phyloP scores from a whole-genome alignment of 2,113 vertebrate species.

The Cariama cristata region DNA sequence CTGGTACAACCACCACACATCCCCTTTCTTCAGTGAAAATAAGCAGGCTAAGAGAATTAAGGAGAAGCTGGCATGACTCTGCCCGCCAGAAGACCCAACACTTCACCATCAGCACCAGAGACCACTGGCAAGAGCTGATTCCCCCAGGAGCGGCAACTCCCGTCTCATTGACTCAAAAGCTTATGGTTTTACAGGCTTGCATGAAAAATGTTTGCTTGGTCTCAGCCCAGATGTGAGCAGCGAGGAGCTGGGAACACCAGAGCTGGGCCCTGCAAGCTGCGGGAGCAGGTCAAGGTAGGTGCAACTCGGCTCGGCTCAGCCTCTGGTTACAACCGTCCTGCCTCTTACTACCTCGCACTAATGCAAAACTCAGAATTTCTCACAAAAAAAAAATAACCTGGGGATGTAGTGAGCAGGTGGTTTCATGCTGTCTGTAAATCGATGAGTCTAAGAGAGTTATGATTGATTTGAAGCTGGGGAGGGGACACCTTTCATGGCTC shows the following conservation, averaged over 20 bases:
- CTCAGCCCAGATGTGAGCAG: background rate
- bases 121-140: background rate
- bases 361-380: background rate
- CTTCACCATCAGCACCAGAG: background rate
- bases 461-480: conserved; percentile 5
- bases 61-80: background rate
- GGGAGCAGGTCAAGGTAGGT: background rate
- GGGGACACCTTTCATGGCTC: background rate
- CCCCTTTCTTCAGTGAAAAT: background rate
- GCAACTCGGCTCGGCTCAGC: accelerated
- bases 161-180: background rate
- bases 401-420: background rate
- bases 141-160: background rate
- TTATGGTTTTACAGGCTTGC: accelerated
- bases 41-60: background rate
- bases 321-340: too few species aligned
- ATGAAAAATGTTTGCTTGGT: background rate
- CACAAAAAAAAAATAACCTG: background rate
- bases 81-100: background rate
- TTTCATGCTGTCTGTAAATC: conserved; percentile 1
- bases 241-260: background rate
- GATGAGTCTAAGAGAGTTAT: background rate
- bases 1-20: background rate
- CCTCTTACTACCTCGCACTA: background rate
- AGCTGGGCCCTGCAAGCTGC: background rate